phyloP scores from a whole-genome alignment of 2,113 vertebrate species.

The Rhegmatorhina hoffmannsi region DNA sequence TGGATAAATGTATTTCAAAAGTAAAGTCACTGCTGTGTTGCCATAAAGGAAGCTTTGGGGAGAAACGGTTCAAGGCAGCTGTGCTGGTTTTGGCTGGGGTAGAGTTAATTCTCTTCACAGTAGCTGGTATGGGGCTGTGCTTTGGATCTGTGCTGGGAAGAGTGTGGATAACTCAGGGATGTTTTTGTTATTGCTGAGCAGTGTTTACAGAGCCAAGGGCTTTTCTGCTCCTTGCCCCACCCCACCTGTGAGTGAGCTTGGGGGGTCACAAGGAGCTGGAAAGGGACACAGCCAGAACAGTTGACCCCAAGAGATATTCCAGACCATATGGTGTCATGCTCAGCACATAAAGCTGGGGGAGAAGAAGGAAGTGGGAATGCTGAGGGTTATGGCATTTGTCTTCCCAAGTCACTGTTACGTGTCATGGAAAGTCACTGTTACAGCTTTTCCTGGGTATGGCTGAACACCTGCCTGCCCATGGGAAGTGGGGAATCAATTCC shows the following conservation, averaged over 20 bases:
- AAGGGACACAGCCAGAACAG: background rate
- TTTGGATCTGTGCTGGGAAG: background rate
- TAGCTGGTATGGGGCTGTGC: background rate
- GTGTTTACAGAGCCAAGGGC: background rate
- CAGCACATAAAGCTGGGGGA: background rate
- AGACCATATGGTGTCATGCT: background rate
- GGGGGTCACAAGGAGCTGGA: background rate
- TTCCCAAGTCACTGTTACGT: background rate
- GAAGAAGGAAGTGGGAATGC: background rate
- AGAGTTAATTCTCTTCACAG: background rate
- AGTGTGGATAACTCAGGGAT: background rate
- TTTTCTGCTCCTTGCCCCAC: background rate
- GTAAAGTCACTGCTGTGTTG: background rate
- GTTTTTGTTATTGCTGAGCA: background rate
- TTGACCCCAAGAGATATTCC: background rate
- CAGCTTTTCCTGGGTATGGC: background rate
- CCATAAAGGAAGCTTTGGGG: conserved; percentile 15
- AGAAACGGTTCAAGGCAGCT: background rate
- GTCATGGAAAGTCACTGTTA: background rate
- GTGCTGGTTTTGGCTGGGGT: background rate
- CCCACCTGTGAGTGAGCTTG: background rate
- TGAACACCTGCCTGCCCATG: background rate
- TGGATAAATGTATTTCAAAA: conserved; percentile 40
- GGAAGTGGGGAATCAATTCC: background rate
- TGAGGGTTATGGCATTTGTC: background rate